Base-by-base conservation (phyloP, 2,888 invertebrate genomes). In the Cynaeus angustus region DNA sequence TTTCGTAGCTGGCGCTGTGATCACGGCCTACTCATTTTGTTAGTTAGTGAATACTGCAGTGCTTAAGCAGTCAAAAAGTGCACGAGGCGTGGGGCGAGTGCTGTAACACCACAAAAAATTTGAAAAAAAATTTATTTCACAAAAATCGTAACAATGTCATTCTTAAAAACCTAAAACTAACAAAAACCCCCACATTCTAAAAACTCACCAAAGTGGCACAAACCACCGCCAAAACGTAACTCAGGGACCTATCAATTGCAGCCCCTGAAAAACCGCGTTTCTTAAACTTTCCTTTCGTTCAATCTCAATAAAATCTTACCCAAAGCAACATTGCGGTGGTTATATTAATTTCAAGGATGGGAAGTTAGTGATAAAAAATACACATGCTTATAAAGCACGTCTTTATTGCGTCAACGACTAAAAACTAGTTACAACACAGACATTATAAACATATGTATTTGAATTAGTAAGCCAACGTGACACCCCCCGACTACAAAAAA, bases 361-460 rank as follows among this genome's bases (percentile, higher is more conserved):
- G 41, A 46, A 7, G 28, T 33, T 33, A 33, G 33, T 33, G 33
- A 62, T 52, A 74, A 76, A 76, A 79, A 79, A 80, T 79, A 79
- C 80, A 80, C 78, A 78, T 81, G 81, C 80, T 83, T 85, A 76
- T 76, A 70, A 68, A 66, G 16, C 50, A 52, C 43, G 28, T 52
- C 16, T 71, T 55, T 67, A 68, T 58, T 64, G 7, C 38, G 9
- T 33, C 16, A 21, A 33, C 3, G 10, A 58, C 59, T 65, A 58
- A 50, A 61, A 71, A 59, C 55, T 68, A 61, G 50, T 56, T 26
- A 50, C 28, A 53, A 67, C 43, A 48, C 14, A 55, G 59, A 62
- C 21, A 66, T 61, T 62, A 68, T 68, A 68, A 61, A 68, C 68
- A 68, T 46, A 68, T 68, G 68, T 68, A 62, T 62, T 68, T 64